Percentiles rank a stretch among this genome's conserved stretches.
These are phyloP conservation scores for Pangasianodon gigas DNA, from an alignment of 2,113 vertebrate species.

Conservation along the genomic window DNA sequence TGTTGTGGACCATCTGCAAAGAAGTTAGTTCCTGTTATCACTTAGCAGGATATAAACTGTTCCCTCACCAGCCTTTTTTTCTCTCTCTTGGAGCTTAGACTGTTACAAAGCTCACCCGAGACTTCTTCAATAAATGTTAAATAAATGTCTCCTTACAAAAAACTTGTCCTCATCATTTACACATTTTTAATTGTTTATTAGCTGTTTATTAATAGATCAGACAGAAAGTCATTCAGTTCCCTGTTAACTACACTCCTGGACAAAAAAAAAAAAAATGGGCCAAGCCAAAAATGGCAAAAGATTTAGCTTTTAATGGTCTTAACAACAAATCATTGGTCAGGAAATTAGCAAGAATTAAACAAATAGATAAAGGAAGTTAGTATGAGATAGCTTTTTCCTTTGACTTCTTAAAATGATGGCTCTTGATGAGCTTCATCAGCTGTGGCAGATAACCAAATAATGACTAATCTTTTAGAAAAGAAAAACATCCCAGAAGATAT, in stretches of 20 bases:
- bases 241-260: neutral
- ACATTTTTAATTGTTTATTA: neutral
- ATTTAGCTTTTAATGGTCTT: no score
- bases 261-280: no score
- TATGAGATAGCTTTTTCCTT: no score
- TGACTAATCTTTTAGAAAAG: no score
- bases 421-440: no score
- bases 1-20: neutral
- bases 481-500: no score
- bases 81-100: neutral
- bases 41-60: neutral
- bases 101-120: neutral
- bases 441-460: no score
- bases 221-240: neutral
- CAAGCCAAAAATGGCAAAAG: no score
- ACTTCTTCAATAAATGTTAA: neutral
- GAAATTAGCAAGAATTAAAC: no score
- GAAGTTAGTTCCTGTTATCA: neutral
- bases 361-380: no score
- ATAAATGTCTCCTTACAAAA: neutral
- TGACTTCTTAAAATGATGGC: no score
- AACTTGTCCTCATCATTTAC: neutral
- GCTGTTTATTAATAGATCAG: neutral
- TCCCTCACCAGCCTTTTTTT: neutral
- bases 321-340: no score